Base-by-base conservation (phyloP, 2,888 invertebrate genomes). In the Anarsia innoxiella region DNA sequence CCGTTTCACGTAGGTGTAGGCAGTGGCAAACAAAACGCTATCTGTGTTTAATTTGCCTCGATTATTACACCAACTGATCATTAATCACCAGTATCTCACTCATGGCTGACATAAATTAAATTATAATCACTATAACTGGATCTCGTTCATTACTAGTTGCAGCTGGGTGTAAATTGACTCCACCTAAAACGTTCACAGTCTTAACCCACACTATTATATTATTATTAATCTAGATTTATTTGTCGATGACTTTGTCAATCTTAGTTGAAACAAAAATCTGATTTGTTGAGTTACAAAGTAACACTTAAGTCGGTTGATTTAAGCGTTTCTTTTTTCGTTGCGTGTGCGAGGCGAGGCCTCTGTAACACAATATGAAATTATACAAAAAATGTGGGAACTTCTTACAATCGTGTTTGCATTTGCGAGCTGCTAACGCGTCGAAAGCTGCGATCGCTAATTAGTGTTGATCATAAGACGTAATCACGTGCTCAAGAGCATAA, bases 1-100 rank as follows among this genome's bases (percentile, higher is more conserved):
- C n/a, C n/a, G n/a, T n/a, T n/a, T n/a, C n/a, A n/a, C n/a, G 35
- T 35, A 35, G 28, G 35, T 19, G 35, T 35, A 12, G 5, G 32
- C 13, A 16, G n/a, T n/a, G n/a, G n/a, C n/a, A n/a, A n/a, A n/a
- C n/a, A n/a, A n/a, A n/a, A n/a, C n/a, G n/a, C n/a, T n/a, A n/a
- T n/a, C n/a, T n/a, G n/a, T 44, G 37, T 48, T 51, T 53, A 44
- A 46, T 52, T 48, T 11, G 3, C 49, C 25, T n/a, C 46, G 46
- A 46, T 41, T 44, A 40, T 51, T 49, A 46, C 48, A 37, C 28
- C 36, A 48, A 13, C 36, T 16, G 14, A 26, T 31, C 41, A 52
- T 56, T 52, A 45, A 55, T 55, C 51, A 48, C 44, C 26, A 13
- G 34, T 3, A 4, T 35, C 27, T 34, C 35, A 28, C 27, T 34